Evolutionary conservation across 2,797 vertebrate species (phyloP), one percentile per base, ranked within the genome.

Genomic region (Dromococcyx pavoninus): DNA sequence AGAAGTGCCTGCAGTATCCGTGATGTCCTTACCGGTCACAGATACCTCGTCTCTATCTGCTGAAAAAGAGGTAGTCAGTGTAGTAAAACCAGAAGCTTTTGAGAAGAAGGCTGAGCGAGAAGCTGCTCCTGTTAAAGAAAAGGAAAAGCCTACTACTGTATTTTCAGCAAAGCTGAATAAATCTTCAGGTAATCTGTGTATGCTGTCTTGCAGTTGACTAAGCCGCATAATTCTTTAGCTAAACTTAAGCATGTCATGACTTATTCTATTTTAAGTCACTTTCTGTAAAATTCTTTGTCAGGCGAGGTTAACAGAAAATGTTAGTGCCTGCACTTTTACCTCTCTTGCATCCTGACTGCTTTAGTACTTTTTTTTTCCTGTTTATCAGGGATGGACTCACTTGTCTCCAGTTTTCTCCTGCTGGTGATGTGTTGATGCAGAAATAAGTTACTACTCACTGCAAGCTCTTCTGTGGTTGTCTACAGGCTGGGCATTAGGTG

Each of bases 161-260:
- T 97, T 98, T 96, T 96, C 98, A 97, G 90, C 97, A 96, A 96
- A 97, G 97, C 97, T 98, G 97, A 97, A 89, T 98, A 98, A 97
- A 93, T 97, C 95, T 96, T 98, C 98, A 98, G 98, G 98, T 98
- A 98, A 98, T 97, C 89, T 94, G 85, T 94, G 73, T 95, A 53
- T 41, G 41, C 93, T 96, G 64, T 97, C 75, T 97, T 96, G 79
- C 96, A 91, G 76, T 96, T 95, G 76, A 84, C 88, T 97, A 87
- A 41, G 84, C 93, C 80, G 41, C 56, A n/a, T 91, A 91, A 88
- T 90, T 89, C 88, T 96, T 94, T 86, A 87, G 70, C 89, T 96
- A 77, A 95, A 88, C 24, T 93, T 93, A 87, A 92, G 67, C 94
- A 96, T 96, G 89, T 73, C 39, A 69, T 56, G 28, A 87, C 75